Percentiles rank a stretch among this genome's conserved stretches.
phyloP scores from a whole-genome alignment of 1,140 invertebrate genomes.

The Argopecten irradians region DNA sequence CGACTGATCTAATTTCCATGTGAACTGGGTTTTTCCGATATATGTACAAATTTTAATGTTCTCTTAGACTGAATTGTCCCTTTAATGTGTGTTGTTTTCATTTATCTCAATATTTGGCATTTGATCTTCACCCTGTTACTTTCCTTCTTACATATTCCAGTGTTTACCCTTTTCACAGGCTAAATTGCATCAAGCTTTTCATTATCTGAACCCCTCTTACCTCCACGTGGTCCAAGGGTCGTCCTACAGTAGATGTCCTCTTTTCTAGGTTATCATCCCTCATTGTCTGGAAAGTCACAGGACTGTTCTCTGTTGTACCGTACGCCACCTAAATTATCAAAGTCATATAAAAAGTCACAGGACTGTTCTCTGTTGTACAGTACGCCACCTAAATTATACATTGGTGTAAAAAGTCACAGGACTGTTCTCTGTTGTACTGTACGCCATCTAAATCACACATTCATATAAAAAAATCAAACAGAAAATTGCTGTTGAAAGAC shows the following conservation, averaged over 20 bases:
- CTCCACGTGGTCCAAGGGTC: constrained; percentile 88
- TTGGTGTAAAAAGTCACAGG: not conserved
- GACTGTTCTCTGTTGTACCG: constrained; percentile 92
- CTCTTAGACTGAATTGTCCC: too few relatives aligned
- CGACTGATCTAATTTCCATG: too few relatives aligned
- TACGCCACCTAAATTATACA: not conserved
- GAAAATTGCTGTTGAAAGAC: not conserved
- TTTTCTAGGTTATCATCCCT: constrained; percentile 83
- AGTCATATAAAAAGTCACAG: constrained; percentile 24
- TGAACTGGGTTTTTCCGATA: too few relatives aligned
- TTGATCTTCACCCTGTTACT: too few relatives aligned
- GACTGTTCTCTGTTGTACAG: not conserved
- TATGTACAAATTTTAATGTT: too few relatives aligned
- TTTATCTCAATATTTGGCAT: too few relatives aligned
- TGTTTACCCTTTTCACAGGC: too few relatives aligned
- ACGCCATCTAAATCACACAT: not conserved
- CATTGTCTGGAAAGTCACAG: constrained; percentile 82
- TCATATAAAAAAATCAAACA: not conserved
- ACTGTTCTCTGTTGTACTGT: not conserved
- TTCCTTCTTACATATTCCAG: too few relatives aligned
- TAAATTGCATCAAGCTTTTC: not conserved
- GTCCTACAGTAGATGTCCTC: constrained; percentile 86
- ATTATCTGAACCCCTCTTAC: constrained; percentile 77
- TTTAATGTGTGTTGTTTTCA: too few relatives aligned
- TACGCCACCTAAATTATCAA: constrained; percentile 86